A percentile compares a stretch with the other conserved stretches of the same genome.
These are phyloP conservation scores for Gymnocheta viridis DNA, from an alignment of 2,888 invertebrate species.

Conservation along the genomic window DNA sequence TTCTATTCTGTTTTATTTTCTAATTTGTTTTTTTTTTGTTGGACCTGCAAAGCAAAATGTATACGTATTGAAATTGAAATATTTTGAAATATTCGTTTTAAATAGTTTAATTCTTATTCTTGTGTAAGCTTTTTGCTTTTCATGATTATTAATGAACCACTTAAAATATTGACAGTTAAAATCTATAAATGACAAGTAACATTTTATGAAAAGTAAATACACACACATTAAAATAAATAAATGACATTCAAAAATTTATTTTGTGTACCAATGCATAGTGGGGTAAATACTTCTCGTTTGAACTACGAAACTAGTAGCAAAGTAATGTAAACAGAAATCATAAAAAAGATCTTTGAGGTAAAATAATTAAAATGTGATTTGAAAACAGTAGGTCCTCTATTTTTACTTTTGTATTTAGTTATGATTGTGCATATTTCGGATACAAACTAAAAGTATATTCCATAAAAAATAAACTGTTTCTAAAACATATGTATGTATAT, in stretches of 20 bases:
- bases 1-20: background rate
- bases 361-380: no score
- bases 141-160: slow-evolving; percentile 39
- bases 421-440: no score
- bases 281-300: no score
- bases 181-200: background rate
- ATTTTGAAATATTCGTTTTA: background rate
- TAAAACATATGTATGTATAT: no score
- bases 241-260: background rate
- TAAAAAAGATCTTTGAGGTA: no score
- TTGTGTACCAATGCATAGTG: background rate
- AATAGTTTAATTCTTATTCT: no score
- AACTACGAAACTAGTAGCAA: no score
- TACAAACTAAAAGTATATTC: no score
- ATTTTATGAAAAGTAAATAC: background rate
- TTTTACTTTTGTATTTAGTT: no score
- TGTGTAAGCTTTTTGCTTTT: slow-evolving; percentile 11
- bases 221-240: background rate
- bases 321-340: no score
- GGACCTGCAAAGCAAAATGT: background rate
- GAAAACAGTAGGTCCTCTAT: no score
- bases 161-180: slow-evolving; percentile 36
- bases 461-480: no score
- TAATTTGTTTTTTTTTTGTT: background rate
- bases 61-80: background rate